Evolutionary conservation across 2,888 invertebrate species (phyloP).

Genomic region (Steinernema scapterisci): DNA sequence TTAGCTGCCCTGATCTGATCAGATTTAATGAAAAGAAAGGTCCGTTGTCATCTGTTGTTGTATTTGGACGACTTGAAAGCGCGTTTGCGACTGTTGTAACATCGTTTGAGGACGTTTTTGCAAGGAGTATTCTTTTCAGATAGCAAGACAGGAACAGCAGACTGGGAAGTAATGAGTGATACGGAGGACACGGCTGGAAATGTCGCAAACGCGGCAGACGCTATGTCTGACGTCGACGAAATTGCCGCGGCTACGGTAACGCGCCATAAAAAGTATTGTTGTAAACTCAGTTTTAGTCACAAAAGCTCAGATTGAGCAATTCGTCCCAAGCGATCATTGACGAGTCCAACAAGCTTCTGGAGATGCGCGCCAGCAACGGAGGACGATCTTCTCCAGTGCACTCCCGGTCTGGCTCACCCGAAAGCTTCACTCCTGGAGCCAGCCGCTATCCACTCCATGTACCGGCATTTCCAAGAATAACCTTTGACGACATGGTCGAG

Average conservation of each 20-base stretch:
- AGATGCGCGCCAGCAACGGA: conserved; percentile 29
- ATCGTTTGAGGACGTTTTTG: background rate
- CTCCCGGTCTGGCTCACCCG: conserved; percentile 12
- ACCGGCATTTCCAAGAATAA: conserved; percentile 48
- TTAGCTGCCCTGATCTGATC: too few species aligned
- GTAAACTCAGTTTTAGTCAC: background rate
- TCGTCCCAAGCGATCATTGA: conserved; percentile 42
- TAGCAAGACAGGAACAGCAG: background rate
- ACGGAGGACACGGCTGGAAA: conserved; percentile 7
- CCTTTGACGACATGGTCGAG: conserved; percentile 60
- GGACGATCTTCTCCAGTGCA: background rate
- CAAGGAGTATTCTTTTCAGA: background rate
- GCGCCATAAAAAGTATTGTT: background rate
- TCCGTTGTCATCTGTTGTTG: background rate
- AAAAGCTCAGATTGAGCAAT: conserved; percentile 41
- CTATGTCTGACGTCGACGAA: background rate
- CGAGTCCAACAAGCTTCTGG: conserved; percentile 42
- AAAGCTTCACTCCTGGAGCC: background rate
- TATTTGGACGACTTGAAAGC: background rate
- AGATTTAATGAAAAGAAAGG: background rate
- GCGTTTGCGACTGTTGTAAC: conserved; percentile 11
- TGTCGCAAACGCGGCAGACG: background rate
- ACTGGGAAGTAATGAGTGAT: conserved; percentile 9
- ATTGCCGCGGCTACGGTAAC: background rate
- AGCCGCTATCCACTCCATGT: conserved; percentile 42